These are phyloP conservation scores for Ceraclea dissimilis DNA, from an alignment of 2,888 invertebrate genomes.

Conservation along the genomic window DNA sequence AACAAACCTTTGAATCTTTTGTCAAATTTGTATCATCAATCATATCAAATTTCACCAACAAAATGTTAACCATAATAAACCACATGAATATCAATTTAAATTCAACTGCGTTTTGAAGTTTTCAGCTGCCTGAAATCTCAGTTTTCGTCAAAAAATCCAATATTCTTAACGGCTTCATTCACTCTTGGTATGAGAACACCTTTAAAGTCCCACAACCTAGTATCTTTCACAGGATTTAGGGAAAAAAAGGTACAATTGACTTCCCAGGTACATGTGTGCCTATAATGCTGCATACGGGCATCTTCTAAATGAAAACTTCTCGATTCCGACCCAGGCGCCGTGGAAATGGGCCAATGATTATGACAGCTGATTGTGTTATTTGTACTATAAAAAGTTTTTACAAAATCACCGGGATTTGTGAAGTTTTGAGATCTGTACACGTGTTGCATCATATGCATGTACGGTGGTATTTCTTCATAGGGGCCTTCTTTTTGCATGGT, in stretches of 20 bases:
- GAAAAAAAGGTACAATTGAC: conserved; percentile 68
- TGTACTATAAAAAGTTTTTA: conserved; percentile 70
- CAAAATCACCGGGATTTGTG: conserved; percentile 86
- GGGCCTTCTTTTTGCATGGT: conserved; percentile 70
- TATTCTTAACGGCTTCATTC: neutral
- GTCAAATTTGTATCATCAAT: too few relatives aligned
- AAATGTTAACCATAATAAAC: too few relatives aligned
- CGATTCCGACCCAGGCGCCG: neutral
- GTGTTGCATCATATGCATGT: conserved; percentile 91
- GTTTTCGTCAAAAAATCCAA: too few relatives aligned
- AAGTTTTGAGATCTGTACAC: conserved; percentile 84
- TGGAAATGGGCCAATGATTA: neutral
- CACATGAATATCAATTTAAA: too few relatives aligned
- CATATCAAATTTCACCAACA: too few relatives aligned
- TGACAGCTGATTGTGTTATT: neutral
- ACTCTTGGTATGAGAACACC: conserved; percentile 48
- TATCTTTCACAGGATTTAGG: conserved; percentile 65
- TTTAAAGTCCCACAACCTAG: conserved; percentile 70
- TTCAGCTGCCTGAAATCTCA: too few relatives aligned
- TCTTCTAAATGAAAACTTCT: neutral
- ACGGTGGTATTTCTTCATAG: conserved; percentile 71
- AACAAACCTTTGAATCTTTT: too few relatives aligned
- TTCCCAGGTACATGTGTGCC: neutral
- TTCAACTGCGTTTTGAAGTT: too few relatives aligned
- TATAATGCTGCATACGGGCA: conserved; percentile 1